Percentiles rank a stretch among this genome's conserved stretches.
Conservation (phyloP, 2,888 invertebrate genomes). For the Netelia virgata region DNA sequence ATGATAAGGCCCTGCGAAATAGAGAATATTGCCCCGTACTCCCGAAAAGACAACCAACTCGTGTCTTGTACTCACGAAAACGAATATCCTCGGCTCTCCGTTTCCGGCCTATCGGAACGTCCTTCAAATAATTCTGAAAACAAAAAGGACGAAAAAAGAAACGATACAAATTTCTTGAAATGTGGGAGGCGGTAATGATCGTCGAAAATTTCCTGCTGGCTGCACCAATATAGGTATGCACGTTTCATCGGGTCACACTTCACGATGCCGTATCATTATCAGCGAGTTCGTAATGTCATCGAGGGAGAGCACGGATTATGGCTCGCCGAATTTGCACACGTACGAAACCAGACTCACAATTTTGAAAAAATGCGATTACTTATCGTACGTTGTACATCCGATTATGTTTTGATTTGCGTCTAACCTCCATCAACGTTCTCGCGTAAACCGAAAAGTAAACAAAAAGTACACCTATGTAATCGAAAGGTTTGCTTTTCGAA, state of each 20-base stretch:
- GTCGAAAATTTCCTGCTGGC: not conserved
- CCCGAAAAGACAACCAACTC: constrained; percentile 47
- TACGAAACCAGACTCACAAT: no score
- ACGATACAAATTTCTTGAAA: constrained; percentile 33
- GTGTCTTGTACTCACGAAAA: constrained; percentile 81
- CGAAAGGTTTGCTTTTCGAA: no score
- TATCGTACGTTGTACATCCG: no score
- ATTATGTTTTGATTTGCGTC: no score
- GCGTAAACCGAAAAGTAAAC: no score
- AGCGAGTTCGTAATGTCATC: not conserved
- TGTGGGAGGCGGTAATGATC: constrained; percentile 1
- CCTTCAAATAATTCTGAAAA: constrained; percentile 81
- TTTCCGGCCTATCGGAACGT: constrained; percentile 75
- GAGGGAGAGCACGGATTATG: no score
- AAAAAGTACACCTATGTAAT: no score
- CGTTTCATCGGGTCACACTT: not conserved
- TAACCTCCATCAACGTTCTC: no score
- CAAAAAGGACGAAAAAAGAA: constrained; percentile 67
- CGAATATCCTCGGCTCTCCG: constrained; percentile 77
- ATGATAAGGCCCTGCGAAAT: not conserved
- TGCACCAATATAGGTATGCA: not conserved
- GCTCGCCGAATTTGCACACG: no score
- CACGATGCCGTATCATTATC: not conserved
- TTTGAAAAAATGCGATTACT: no score
- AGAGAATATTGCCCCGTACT: constrained; percentile 24